Percentiles rank a stretch among this genome's conserved stretches.
Conservation (phyloP, 2,888 invertebrate species). For the Arge pagana region DNA sequence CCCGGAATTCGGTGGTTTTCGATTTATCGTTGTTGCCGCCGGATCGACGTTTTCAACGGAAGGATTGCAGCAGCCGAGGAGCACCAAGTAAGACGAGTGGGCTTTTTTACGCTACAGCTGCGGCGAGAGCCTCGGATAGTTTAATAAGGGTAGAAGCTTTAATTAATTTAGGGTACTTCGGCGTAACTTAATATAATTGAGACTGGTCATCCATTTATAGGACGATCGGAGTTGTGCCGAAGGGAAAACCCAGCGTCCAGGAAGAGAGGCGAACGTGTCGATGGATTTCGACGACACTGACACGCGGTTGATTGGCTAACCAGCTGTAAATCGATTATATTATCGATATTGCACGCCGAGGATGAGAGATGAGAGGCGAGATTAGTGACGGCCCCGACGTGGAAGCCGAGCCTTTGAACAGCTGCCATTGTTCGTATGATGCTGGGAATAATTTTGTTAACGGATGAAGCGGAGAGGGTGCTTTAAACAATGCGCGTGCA, state of each 20-base stretch:
- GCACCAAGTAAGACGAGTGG: slow-evolving; percentile 3
- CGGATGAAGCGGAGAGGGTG: slow-evolving; percentile 1
- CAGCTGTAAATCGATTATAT: slow-evolving; percentile 38
- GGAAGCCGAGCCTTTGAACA: background rate
- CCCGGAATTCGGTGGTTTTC: no score
- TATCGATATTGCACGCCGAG: slow-evolving; percentile 30
- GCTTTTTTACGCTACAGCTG: slow-evolving; percentile 4
- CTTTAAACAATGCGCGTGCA: background rate
- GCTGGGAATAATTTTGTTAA: slow-evolving; percentile 4
- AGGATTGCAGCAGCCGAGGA: background rate
- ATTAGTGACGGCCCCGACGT: no score
- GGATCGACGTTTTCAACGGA: slow-evolving; percentile 16
- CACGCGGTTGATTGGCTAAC: slow-evolving; percentile 38
- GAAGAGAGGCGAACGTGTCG: slow-evolving; percentile 8
- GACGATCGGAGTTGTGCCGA: slow-evolving; percentile 32
- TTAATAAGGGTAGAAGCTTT: slow-evolving; percentile 24
- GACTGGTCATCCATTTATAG: slow-evolving; percentile 44
- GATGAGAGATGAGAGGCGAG: background rate
- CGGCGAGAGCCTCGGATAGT: slow-evolving; percentile 6
- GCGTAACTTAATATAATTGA: slow-evolving; percentile 46
- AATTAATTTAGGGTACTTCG: slow-evolving; percentile 45
- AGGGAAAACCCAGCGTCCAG: slow-evolving; percentile 16
- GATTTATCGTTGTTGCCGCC: no score
- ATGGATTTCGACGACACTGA: slow-evolving; percentile 4
- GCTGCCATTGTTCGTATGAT: background rate